phyloP scores from a whole-genome alignment of 1,140 invertebrate genomes.

The Hermetia illucens region DNA sequence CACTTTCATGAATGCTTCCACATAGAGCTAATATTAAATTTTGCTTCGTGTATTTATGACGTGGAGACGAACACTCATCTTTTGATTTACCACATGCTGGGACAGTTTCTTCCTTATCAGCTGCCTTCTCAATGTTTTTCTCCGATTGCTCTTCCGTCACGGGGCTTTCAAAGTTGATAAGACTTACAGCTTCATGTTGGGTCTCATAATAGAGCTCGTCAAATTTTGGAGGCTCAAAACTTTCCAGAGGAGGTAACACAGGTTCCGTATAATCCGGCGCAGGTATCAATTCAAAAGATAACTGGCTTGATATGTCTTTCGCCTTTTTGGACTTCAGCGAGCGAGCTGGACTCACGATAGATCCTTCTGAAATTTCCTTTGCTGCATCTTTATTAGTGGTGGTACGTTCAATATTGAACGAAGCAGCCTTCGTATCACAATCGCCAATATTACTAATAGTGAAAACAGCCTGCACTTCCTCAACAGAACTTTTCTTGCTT shows the following conservation, averaged over 20 bases:
- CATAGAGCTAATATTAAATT: constrained; percentile 25
- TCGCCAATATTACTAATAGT: too few relatives aligned
- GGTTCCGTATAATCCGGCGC: constrained; percentile 1
- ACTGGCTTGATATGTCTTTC: neutral
- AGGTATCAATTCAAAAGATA: neutral
- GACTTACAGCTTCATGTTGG: constrained; percentile 9
- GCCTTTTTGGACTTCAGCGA: neutral
- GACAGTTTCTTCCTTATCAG: too few relatives aligned
- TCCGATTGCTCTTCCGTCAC: constrained; percentile 13
- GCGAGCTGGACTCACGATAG: neutral
- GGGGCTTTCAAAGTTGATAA: constrained; percentile 28
- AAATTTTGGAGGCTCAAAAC: constrained; percentile 12
- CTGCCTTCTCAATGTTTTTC: too few relatives aligned
- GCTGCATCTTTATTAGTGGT: neutral
- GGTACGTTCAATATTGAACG: neutral
- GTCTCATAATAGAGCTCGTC: neutral
- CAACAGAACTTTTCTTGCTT: too few relatives aligned
- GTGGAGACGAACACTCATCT: neutral
- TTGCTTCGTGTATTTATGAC: constrained; percentile 14
- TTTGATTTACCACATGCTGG: neutral
- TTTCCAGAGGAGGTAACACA: constrained; percentile 18
- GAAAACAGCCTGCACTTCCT: too few relatives aligned
- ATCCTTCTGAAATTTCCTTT: neutral
- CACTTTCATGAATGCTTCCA: constrained; percentile 22
- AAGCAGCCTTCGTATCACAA: neutral